Percentiles rank a stretch among this genome's conserved stretches.
These are phyloP conservation scores for Villa cingulata DNA, from an alignment of 2,888 invertebrate genomes.

Conservation along the genomic window DNA sequence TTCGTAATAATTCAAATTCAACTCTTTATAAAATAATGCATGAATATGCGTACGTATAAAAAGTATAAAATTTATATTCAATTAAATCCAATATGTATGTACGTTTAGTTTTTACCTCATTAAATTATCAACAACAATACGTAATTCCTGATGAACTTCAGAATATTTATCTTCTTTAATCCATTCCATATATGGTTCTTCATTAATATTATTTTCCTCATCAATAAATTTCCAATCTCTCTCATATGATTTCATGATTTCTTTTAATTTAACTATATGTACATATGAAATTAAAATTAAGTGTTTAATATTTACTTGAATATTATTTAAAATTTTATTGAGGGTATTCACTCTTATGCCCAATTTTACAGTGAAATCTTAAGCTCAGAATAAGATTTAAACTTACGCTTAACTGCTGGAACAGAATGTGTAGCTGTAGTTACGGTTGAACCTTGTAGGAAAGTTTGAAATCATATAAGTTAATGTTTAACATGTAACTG, in stretches of 20 bases:
- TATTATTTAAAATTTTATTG: too few relatives aligned
- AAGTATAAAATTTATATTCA: too few relatives aligned
- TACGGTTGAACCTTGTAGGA: too few relatives aligned
- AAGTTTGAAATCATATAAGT: too few relatives aligned
- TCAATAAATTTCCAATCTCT: conserved; percentile 30
- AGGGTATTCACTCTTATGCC: too few relatives aligned
- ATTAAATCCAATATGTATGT: too few relatives aligned
- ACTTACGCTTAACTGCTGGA: too few relatives aligned
- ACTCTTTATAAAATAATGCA: conserved; percentile 14
- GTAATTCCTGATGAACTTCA: conserved; percentile 41
- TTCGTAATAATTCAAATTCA: conserved; percentile 32
- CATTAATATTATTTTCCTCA: conserved; percentile 27
- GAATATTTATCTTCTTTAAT: conserved; percentile 37
- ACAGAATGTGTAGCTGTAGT: too few relatives aligned
- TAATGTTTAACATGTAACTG: too few relatives aligned
- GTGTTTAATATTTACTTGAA: too few relatives aligned
- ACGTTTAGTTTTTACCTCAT: conserved; percentile 27
- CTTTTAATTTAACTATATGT: conserved; percentile 21
- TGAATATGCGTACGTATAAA: not conserved
- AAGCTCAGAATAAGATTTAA: too few relatives aligned
- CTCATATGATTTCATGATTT: conserved; percentile 22
- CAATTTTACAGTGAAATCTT: too few relatives aligned
- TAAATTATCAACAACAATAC: conserved; percentile 39
- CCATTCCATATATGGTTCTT: conserved; percentile 29
- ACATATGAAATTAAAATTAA: not conserved